These are phyloP conservation scores for Hemaris fuciformis DNA, from an alignment of 2,888 invertebrate species.

Conservation along the genomic window DNA sequence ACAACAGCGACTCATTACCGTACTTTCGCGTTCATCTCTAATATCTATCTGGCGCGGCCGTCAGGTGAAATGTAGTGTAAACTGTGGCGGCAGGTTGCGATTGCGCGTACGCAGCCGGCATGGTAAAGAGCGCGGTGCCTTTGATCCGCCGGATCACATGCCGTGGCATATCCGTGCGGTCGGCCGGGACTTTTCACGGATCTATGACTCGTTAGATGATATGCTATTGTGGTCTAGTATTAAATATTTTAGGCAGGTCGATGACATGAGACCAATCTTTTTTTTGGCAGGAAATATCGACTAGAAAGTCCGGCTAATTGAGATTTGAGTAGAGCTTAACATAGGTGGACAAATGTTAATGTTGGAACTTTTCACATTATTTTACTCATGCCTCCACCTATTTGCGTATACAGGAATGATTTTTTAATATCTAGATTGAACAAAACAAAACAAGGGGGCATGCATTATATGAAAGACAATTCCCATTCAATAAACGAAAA, in stretches of 20 bases:
- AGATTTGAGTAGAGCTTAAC: not conserved
- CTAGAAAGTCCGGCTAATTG: too few relatives aligned
- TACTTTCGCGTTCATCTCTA: constrained; percentile 31
- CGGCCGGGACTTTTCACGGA: constrained; percentile 52
- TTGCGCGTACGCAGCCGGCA: constrained; percentile 53
- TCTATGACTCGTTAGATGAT: constrained; percentile 47
- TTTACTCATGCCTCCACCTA: too few relatives aligned
- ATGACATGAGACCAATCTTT: not conserved
- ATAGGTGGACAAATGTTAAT: too few relatives aligned
- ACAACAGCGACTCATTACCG: constrained; percentile 17
- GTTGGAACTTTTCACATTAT: too few relatives aligned
- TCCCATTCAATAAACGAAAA: constrained; percentile 32
- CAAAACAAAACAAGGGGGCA: too few relatives aligned
- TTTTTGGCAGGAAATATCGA: not conserved
- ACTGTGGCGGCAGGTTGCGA: constrained; percentile 40
- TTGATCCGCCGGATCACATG: constrained; percentile 56
- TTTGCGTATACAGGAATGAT: too few relatives aligned
- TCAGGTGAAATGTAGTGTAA: constrained; percentile 62
- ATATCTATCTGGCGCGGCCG: constrained; percentile 27
- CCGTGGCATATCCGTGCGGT: constrained; percentile 68
- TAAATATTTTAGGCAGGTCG: not conserved
- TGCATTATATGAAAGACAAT: constrained; percentile 18
- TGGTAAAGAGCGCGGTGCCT: constrained; percentile 53
- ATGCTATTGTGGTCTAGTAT: constrained; percentile 5
- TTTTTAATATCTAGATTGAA: too few relatives aligned